Conservation (phyloP, 1,140 invertebrate genomes). For the Bursaphelenchus mucronatus region DNA sequence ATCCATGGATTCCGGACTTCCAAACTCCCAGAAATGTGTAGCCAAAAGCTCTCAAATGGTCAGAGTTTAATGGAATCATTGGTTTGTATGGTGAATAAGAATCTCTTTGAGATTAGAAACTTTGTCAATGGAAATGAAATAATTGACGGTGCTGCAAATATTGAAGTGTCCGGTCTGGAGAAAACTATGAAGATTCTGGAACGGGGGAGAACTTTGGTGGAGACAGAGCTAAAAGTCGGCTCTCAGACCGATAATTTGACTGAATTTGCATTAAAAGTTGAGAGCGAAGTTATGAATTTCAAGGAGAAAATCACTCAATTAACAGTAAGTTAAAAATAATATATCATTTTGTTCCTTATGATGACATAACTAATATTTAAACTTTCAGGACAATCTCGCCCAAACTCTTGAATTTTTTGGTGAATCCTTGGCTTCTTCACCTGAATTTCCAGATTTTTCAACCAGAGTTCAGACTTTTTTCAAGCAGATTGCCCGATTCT, state of each 20-base stretch:
- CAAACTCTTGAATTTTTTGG: slow-evolving; percentile 7
- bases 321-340: not conserved
- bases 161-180: slow-evolving; percentile 1
- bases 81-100: not conserved
- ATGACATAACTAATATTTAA: not conserved
- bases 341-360: not conserved
- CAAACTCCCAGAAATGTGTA: slow-evolving; percentile 26
- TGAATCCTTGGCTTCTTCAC: not conserved
- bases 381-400: slow-evolving; percentile 1
- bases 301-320: not conserved
- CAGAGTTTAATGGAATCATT: slow-evolving; percentile 18
- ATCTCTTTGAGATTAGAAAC: slow-evolving; percentile 11
- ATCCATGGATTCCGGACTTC: slow-evolving; percentile 33
- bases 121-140: not conserved
- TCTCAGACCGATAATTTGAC: not conserved
- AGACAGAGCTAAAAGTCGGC: not conserved
- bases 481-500: slow-evolving; percentile 9
- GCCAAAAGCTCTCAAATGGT: slow-evolving; percentile 32
- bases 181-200: not conserved
- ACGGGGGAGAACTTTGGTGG: slow-evolving; percentile 1
- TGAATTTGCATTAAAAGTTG: not conserved
- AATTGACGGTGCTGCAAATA: slow-evolving; percentile 11
- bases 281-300: not conserved
- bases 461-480: slow-evolving; percentile 3
- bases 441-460: not conserved